These are phyloP conservation scores for Germaria angustata DNA, from an alignment of 2,888 invertebrate species.

Conservation along the genomic window DNA sequence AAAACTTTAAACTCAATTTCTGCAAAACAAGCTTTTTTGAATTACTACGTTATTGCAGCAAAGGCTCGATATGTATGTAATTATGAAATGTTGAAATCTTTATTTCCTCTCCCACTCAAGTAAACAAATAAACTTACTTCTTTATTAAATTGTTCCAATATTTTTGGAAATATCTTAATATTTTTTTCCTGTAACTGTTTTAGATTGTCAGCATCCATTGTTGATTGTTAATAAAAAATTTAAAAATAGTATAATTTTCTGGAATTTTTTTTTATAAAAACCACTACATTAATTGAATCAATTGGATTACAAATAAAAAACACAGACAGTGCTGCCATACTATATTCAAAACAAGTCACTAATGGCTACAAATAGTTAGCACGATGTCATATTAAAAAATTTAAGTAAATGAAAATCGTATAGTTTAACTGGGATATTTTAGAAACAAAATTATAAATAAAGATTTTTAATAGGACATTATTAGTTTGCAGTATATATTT, in stretches of 20 bases:
- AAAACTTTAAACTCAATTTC: too few species aligned
- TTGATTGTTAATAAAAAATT: not conserved
- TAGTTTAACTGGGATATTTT: too few species aligned
- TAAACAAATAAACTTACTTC: conserved; percentile 71
- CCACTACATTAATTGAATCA: not conserved
- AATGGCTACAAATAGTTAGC: too few species aligned
- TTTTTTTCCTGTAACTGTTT: conserved; percentile 74
- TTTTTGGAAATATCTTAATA: conserved; percentile 71
- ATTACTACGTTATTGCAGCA: too few species aligned
- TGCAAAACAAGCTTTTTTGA: too few species aligned
- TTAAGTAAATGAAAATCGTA: too few species aligned
- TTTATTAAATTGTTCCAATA: conserved; percentile 75
- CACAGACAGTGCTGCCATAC: not conserved
- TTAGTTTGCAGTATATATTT: too few species aligned
- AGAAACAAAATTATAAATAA: too few species aligned
- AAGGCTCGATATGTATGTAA: too few species aligned
- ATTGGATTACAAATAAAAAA: not conserved
- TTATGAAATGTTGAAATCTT: not conserved
- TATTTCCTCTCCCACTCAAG: conserved; percentile 17
- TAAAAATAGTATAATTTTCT: not conserved
- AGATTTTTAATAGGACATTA: too few species aligned
- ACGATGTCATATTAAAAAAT: too few species aligned
- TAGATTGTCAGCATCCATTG: conserved; percentile 76
- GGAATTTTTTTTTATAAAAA: not conserved
- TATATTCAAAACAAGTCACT: not conserved